Evolutionary conservation across 2,888 invertebrate species (phyloP).

Genomic region (Amblyjoppa fuscipennis): DNA sequence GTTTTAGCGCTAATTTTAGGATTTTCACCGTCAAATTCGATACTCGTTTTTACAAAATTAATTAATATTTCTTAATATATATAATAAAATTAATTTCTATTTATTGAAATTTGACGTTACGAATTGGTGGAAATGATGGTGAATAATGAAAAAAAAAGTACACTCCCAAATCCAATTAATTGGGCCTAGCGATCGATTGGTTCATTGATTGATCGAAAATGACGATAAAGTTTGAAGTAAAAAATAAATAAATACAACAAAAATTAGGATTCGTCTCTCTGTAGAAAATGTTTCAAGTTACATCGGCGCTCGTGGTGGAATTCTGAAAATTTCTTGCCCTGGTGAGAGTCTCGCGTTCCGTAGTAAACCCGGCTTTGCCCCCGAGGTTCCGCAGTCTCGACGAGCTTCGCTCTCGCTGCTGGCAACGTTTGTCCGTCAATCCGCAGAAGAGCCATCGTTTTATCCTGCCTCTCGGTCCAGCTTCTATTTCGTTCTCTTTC

Average conservation of each 20-base stretch:
- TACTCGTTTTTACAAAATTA: too few species aligned
- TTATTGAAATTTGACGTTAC: too few species aligned
- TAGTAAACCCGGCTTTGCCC: constrained; percentile 26
- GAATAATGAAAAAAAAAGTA: neutral
- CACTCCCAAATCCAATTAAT: constrained; percentile 6
- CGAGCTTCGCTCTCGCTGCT: constrained; percentile 55
- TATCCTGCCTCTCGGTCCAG: constrained; percentile 25
- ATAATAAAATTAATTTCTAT: too few species aligned
- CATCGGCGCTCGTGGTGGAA: constrained; percentile 60
- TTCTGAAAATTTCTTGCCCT: constrained; percentile 64
- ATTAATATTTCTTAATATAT: too few species aligned
- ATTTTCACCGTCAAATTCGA: too few species aligned
- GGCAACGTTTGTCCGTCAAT: constrained; percentile 58
- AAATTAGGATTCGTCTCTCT: neutral
- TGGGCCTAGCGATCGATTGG: constrained; percentile 17
- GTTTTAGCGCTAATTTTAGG: too few species aligned
- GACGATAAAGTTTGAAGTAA: constrained; percentile 7
- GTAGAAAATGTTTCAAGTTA: constrained; percentile 54
- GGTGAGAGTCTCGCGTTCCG: constrained; percentile 28
- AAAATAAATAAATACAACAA: neutral
- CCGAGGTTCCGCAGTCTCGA: constrained; percentile 58
- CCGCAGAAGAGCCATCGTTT: constrained; percentile 38
- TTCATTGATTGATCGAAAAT: constrained; percentile 44
- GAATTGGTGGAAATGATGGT: neutral
- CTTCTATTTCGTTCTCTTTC: constrained; percentile 33